A percentile compares a stretch with the other conserved stretches of the same genome.
Conservation (phyloP, 2,113 vertebrate genomes). For the Copsychus sechellarum region DNA sequence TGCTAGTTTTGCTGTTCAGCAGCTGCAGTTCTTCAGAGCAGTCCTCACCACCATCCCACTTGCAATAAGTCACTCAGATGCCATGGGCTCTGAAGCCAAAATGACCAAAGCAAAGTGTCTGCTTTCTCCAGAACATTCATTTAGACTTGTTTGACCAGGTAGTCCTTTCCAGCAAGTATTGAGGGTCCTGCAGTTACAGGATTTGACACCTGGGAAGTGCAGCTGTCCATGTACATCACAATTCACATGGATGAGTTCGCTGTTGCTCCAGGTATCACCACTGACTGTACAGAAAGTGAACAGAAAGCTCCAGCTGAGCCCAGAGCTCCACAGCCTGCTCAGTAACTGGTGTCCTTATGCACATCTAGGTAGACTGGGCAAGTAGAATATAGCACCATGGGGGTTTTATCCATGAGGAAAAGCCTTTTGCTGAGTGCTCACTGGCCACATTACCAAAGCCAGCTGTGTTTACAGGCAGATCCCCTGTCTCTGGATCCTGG, state of each 20-base stretch:
- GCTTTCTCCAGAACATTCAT: background rate
- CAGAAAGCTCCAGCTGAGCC: background rate
- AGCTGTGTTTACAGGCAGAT: background rate
- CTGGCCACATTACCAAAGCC: background rate
- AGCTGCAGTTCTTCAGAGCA: background rate
- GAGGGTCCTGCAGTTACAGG: background rate
- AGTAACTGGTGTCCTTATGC: background rate
- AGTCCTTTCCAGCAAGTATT: background rate
- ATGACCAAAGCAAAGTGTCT: background rate
- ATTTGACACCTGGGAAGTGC: background rate
- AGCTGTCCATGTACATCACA: background rate
- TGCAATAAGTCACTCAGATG: background rate
- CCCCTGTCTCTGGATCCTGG: background rate
- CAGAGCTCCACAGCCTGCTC: background rate
- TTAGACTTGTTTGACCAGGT: background rate
- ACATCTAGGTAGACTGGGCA: no score
- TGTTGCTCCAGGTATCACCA: background rate
- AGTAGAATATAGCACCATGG: background rate
- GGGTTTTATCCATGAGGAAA: background rate
- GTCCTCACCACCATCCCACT: background rate
- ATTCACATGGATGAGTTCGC: rapidly evolving
- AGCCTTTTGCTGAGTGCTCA: background rate
- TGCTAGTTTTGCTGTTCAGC: background rate
- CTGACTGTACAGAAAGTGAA: rapidly evolving
- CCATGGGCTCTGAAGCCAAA: background rate